Base-by-base conservation (phyloP, 2,113 vertebrate species). In the Aix galericulata region DNA sequence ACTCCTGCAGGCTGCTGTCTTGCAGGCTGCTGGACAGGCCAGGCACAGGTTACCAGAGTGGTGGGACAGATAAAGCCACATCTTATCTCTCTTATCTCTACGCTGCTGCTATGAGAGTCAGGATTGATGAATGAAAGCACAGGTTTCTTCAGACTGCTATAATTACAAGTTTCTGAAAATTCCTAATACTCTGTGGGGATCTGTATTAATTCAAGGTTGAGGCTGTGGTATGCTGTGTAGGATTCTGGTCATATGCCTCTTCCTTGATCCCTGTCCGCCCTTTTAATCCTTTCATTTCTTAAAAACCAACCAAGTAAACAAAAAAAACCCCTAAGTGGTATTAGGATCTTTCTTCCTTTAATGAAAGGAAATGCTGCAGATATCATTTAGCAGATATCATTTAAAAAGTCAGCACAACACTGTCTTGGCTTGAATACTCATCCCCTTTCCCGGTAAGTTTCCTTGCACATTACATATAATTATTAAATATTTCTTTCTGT, bases 1-100 rank as follows among this genome's bases (percentile, higher is more conserved):
- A n/a, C 18, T 66, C 17, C 32, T 0, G 1, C 29, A 31, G 1
- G 8, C 36, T 48, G 17, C 0, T 11, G 1, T 42, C 44, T 50
- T 56, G 46, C n/a, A 48, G 44, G 21, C n/a, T 42, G 32, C 56
- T 80, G 50, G 34, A 4, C 44, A 31, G 26, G 26, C 17, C n/a
- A 59, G 38, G 29, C 17, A 8, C 9, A 15, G 50, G 25, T 46
- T 46, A 16, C n/a, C 53, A 38, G 20, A 66, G 53, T 58, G 44
- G n/a, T 13, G 12, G 38, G 15, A n/a, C 18, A 31, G 9, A 29
- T 66, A 31, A 44, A 60, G 52, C 18, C 3, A 0, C 25, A 13
- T 32, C 6, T 59, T 48, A n/a, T 42, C 46, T 31, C n/a, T 32
- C 6, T 59, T 48, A n/a, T 42, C 46, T 31, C n/a, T n/a, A 3